A percentile compares a stretch with the other conserved stretches of the same genome.
Evolutionary conservation across 1,140 invertebrate genomes (phyloP).

Genomic region (Drosophila santomea): DNA sequence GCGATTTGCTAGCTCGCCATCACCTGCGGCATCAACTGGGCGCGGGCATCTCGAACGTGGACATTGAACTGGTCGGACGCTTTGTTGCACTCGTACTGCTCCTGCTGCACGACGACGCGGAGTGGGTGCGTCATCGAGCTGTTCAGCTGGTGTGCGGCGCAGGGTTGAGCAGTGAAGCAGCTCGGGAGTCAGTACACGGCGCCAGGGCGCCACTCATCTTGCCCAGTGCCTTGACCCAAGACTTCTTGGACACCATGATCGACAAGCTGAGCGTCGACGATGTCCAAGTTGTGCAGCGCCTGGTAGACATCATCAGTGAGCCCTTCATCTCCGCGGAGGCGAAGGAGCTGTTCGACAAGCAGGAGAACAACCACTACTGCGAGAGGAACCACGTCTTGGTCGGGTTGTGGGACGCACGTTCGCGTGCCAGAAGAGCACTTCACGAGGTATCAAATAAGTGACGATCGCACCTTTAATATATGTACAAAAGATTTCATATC

Average conservation of each 20-base stretch:
- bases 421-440: no score
- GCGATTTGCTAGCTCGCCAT: constrained; percentile 11
- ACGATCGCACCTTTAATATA: no score
- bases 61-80: constrained; percentile 46
- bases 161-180: background rate
- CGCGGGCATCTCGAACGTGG: background rate
- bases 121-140: constrained; percentile 59
- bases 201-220: constrained; percentile 19
- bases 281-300: constrained; percentile 34
- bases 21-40: background rate
- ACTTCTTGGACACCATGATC: constrained; percentile 30
- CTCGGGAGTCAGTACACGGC: background rate
- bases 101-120: constrained; percentile 74
- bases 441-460: no score
- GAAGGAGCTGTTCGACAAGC: constrained; percentile 71
- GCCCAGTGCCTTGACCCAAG: constrained; percentile 39
- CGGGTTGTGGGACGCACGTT: no score
- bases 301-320: constrained; percentile 59
- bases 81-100: constrained; percentile 56
- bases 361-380: constrained; percentile 71
- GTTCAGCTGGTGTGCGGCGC: constrained; percentile 45
- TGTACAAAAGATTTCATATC: no score
- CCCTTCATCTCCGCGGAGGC: constrained; percentile 20
- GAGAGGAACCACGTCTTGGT: constrained; percentile 35
- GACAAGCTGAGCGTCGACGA: background rate